Percentiles rank a stretch among this genome's conserved stretches.
These are phyloP conservation scores for Portevinia maculata DNA, from an alignment of 2,888 invertebrate species.

Conservation along the genomic window DNA sequence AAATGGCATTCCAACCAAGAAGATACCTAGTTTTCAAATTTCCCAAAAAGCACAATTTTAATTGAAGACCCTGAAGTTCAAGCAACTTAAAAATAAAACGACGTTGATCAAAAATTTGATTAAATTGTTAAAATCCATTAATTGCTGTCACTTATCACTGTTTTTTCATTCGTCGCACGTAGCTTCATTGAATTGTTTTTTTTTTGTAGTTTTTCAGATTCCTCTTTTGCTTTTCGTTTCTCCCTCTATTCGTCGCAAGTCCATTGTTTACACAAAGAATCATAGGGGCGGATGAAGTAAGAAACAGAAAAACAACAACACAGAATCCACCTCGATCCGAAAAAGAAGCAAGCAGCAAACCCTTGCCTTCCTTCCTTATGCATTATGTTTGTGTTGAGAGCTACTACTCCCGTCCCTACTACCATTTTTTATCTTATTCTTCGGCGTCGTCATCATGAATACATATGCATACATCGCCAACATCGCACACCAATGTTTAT, in stretches of 20 bases:
- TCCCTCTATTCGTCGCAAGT: constrained; percentile 12
- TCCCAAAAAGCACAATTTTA: constrained; percentile 1
- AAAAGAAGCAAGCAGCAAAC: constrained; percentile 27
- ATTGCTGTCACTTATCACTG: constrained; percentile 66
- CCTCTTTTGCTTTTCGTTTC: constrained; percentile 3
- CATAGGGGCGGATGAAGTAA: constrained; percentile 15
- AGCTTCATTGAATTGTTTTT: constrained; percentile 4
- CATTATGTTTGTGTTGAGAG: background rate
- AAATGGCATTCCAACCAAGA: no score
- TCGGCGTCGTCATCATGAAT: constrained; percentile 21
- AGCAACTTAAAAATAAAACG: constrained; percentile 24
- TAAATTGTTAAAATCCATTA: constrained; percentile 65
- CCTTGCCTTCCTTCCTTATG: constrained; percentile 26
- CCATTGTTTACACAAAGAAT: constrained; percentile 62
- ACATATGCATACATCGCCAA: constrained; percentile 24
- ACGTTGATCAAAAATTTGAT: constrained; percentile 50
- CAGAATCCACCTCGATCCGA: constrained; percentile 51
- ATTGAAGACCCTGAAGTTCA: constrained; percentile 11
- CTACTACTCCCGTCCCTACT: background rate
- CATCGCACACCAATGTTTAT: constrained; percentile 62
- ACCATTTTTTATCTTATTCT: constrained; percentile 8
- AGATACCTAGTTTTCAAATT: background rate
- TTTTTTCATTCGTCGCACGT: constrained; percentile 51
- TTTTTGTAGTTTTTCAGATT: constrained; percentile 8
- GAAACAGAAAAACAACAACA: constrained; percentile 24